Conservation (phyloP, 1,140 invertebrate species). For the Delia radicum region DNA sequence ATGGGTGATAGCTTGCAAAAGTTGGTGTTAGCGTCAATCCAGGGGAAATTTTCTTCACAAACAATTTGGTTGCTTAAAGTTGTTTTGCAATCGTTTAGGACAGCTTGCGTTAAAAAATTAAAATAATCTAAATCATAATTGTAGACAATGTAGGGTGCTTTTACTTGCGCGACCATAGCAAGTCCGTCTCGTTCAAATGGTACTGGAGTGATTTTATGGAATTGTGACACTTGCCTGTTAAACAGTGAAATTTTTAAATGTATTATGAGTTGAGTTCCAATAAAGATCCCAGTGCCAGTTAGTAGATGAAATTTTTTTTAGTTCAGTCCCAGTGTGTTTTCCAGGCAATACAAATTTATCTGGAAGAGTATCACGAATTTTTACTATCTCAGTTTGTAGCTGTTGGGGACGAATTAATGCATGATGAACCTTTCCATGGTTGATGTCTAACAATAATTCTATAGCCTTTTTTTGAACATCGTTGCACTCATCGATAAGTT, state of each 20-base stretch:
- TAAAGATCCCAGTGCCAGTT: background rate
- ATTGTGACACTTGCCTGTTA: background rate
- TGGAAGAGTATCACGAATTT: background rate
- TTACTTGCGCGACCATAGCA: background rate
- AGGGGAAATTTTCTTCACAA: background rate
- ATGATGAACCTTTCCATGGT: background rate
- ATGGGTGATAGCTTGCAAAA: background rate
- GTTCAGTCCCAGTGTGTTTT: background rate
- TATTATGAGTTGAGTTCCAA: background rate
- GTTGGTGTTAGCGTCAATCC: background rate
- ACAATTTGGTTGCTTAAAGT: background rate
- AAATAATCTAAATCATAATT: background rate
- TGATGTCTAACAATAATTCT: no score
- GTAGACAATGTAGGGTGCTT: background rate
- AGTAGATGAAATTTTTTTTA: background rate
- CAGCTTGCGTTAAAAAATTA: background rate
- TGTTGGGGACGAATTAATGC: background rate
- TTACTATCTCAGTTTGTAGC: background rate
- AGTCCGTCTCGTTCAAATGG: background rate
- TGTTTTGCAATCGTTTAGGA: no score
- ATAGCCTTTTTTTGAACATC: no score
- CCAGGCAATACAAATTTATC: background rate
- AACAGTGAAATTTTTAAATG: no score
- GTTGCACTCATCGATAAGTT: no score
- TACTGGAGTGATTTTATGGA: background rate